Conservation (phyloP, 2,113 vertebrate genomes). For the Rhinolophus sinicus region DNA sequence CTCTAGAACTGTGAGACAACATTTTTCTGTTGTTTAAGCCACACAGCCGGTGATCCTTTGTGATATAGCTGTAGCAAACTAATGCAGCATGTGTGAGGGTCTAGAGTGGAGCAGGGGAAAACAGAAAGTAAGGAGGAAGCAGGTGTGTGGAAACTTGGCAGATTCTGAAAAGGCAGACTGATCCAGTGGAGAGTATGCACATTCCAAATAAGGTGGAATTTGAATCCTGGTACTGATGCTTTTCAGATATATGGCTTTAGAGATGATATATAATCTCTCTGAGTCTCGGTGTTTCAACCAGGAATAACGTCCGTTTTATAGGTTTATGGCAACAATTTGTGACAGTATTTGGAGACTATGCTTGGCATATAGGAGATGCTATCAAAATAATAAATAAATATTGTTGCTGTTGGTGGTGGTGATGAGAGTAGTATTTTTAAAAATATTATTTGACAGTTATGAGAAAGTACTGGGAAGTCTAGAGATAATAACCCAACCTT, state of each 20-base stretch:
- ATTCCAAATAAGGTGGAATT: background rate
- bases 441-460: background rate
- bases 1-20: background rate
- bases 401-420: background rate
- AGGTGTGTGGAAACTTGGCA: background rate
- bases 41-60: background rate
- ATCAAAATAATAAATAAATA: background rate
- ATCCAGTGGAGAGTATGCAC: rapidly evolving
- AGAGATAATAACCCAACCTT: background rate
- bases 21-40: background rate
- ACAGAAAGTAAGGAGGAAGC: background rate
- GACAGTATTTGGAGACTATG: background rate
- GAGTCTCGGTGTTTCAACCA: background rate
- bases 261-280: background rate
- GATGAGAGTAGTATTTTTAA: background rate
- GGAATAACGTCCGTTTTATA: background rate
- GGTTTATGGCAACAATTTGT: background rate
- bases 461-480: background rate
- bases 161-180: background rate
- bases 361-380: background rate
- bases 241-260: background rate
- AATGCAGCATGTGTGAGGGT: background rate
- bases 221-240: background rate
- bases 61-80: background rate
- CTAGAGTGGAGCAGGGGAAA: background rate